These are phyloP conservation scores for Scrobipalpa atriplicella DNA, from an alignment of 2,888 invertebrate genomes.

Conservation along the genomic window DNA sequence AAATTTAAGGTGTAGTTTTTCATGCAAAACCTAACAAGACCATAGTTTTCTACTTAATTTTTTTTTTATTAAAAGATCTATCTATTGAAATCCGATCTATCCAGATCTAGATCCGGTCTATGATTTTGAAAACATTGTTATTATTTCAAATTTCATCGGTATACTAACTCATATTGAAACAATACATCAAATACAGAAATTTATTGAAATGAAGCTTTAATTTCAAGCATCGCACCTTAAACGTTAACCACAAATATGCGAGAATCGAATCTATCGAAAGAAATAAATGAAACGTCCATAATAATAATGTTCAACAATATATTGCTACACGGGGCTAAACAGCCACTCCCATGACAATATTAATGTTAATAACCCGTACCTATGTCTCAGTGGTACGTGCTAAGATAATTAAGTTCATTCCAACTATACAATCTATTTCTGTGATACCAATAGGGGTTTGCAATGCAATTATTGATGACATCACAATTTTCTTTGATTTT, in stretches of 20 bases:
- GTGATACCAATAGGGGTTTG: not conserved
- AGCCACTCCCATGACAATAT: constrained; percentile 40
- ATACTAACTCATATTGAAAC: no score
- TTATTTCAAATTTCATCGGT: no score
- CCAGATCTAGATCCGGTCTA: no score
- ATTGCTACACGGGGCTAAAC: constrained; percentile 25
- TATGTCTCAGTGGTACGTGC: constrained; percentile 34
- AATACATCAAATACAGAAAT: no score
- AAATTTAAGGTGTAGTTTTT: constrained; percentile 49
- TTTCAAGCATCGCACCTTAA: no score
- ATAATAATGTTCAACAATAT: constrained; percentile 22
- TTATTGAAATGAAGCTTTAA: no score
- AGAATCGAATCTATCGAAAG: not conserved
- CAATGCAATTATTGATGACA: not conserved
- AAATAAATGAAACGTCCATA: constrained; percentile 16
- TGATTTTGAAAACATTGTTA: no score
- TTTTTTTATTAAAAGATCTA: no score
- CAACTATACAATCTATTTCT: constrained; percentile 2
- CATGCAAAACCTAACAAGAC: not conserved
- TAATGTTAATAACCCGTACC: constrained; percentile 40
- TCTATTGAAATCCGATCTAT: no score
- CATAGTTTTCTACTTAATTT: no score
- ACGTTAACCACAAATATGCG: no score
- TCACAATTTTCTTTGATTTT: no score
- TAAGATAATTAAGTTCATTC: constrained; percentile 37